Evolutionary conservation across 1,140 invertebrate genomes (phyloP).

Genomic region (Drosophila parabipectinata): DNA sequence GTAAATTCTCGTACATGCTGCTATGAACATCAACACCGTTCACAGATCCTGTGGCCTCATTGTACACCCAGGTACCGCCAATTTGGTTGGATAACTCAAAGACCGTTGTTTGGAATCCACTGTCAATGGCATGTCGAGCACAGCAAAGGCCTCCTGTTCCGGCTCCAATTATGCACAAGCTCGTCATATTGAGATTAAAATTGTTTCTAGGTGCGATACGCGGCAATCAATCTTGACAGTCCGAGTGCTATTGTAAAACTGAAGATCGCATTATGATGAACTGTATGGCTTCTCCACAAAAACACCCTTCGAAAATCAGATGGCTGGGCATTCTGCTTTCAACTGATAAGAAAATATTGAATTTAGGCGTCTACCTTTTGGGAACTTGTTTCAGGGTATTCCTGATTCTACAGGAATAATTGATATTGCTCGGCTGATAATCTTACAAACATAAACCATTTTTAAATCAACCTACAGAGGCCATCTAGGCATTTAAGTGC

Average conservation of each 20-base stretch:
- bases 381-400: background rate
- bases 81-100: constrained; percentile 90
- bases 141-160: constrained; percentile 91
- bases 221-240: background rate
- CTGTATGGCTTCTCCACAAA: constrained; percentile 28
- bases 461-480: background rate
- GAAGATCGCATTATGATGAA: constrained; percentile 22
- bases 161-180: constrained; percentile 88
- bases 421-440: constrained; percentile 18
- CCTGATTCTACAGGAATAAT: background rate
- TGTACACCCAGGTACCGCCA: constrained; percentile 96
- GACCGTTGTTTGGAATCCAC: constrained; percentile 88
- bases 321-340: background rate
- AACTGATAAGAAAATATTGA: background rate
- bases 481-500: background rate
- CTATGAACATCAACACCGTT: constrained; percentile 93
- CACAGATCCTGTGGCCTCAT: constrained; percentile 87
- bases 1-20: constrained; percentile 90
- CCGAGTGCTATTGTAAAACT: constrained; percentile 29
- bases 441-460: constrained; percentile 10
- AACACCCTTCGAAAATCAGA: constrained; percentile 1
- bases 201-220: constrained; percentile 23
- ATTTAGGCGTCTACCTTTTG: background rate
- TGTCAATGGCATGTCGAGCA: constrained; percentile 86
- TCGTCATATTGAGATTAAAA: constrained; percentile 39